Base-by-base conservation (phyloP, 2,888 invertebrate species). In the Zele albiditarsus region DNA sequence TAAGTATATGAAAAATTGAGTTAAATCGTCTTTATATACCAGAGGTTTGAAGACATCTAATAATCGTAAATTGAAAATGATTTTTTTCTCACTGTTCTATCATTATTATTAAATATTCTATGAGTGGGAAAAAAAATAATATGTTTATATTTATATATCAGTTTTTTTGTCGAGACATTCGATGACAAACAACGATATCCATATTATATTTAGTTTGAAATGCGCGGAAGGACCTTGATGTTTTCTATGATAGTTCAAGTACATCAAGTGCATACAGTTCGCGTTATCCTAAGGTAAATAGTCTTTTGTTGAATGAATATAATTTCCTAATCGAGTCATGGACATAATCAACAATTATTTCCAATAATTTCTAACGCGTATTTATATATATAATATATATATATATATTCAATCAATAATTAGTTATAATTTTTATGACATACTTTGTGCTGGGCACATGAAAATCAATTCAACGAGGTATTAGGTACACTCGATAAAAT, bases 1-100 rank as follows among this genome's bases (percentile, higher is more conserved):
- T 65, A 70, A 23, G 20, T 62, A 12, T 38, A 38, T n/a, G n/a
- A 49, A 53, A 60, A 74, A 74, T 74, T 42, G 8, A 62, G 68
- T 73, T 46, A 38, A 70, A 70, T 60, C 25, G 20, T 63, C 23
- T 65, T 14, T 60, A 27, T 12, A 38, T 57, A n/a, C 31, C 58
- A 14, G 10, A 70, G 20, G 38, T n/a, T 4, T 66, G 20, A 53
- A 58, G 27, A 38, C 20, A 5, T 58, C 16, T 38, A 38, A 23
- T 27, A 20, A 69, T 14, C 20, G 20, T 28, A 28, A 68, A 68
- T 53, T 27, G 25, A 49, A 8, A 49, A 20, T 10, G 0, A 23
- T 23, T 33, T 65, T 65, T 33, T 33, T 25, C 25, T 25, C 25
- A 3, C 57, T 60, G 6, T 12, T 16, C 46, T 14, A 38, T 42